Evolutionary conservation across 2,113 vertebrate species (phyloP).

Genomic region (Xerus inauris): DNA sequence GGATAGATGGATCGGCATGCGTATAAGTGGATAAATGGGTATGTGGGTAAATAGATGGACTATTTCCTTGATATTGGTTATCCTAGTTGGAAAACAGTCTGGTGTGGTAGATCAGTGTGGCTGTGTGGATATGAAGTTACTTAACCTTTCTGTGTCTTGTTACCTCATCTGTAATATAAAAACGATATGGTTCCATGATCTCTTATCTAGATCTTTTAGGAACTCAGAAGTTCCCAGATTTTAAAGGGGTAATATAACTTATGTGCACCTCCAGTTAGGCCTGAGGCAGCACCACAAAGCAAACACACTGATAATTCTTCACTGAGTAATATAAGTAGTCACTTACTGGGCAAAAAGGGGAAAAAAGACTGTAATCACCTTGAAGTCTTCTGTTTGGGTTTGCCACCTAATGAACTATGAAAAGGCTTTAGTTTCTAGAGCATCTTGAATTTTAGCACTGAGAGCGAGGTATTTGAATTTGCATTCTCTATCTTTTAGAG

Average conservation of each 20-base stretch:
- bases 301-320: background rate
- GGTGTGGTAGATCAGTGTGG: background rate
- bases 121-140: background rate
- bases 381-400: background rate
- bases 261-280: background rate
- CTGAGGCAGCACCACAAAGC: background rate
- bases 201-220: background rate
- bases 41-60: background rate
- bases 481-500: background rate
- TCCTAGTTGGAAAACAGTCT: background rate
- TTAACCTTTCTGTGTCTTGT: background rate
- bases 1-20: background rate
- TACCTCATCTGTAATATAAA: background rate
- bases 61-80: background rate
- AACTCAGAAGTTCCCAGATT: background rate
- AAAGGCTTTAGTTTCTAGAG: background rate
- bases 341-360: background rate
- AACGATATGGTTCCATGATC: background rate
- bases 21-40: background rate
- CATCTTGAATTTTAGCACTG: background rate
- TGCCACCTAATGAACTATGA: background rate
- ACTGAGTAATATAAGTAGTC: background rate
- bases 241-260: background rate
- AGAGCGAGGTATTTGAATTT: background rate
- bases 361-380: background rate